These are phyloP conservation scores for Iphiclides podalirius DNA, from an alignment of 2,888 invertebrate species.

Conservation along the genomic window DNA sequence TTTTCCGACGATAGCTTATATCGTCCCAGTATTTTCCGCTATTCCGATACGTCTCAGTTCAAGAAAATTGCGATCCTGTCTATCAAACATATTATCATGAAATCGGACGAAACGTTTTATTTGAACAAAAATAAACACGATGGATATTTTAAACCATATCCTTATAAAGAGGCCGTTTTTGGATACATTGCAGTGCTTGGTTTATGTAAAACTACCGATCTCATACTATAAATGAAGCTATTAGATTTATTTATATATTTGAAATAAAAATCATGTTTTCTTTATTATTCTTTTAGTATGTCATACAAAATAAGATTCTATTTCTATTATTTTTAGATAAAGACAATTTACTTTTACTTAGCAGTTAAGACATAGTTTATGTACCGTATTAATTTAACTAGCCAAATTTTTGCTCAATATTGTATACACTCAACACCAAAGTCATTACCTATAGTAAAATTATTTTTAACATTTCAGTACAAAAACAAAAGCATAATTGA, in stretches of 20 bases:
- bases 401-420: slow-evolving; percentile 79
- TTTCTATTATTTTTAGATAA: slow-evolving; percentile 63
- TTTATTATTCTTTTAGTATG: slow-evolving; percentile 58
- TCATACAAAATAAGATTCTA: slow-evolving; percentile 48
- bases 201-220: slow-evolving; percentile 64
- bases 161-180: too few species aligned
- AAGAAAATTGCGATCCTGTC: too few species aligned
- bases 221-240: slow-evolving; percentile 77
- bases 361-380: slow-evolving; percentile 59
- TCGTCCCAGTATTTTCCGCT: not conserved
- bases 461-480: slow-evolving; percentile 70
- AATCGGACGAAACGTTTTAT: too few species aligned
- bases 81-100: too few species aligned
- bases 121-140: too few species aligned
- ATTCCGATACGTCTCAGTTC: too few species aligned
- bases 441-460: slow-evolving; percentile 66
- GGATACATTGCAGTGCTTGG: slow-evolving; percentile 25
- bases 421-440: slow-evolving; percentile 77
- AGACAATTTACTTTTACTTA: slow-evolving; percentile 68
- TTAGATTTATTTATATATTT: slow-evolving; percentile 58
- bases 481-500: slow-evolving; percentile 64
- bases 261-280: slow-evolving; percentile 47
- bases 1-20: slow-evolving; percentile 12
- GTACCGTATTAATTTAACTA: slow-evolving; percentile 70
- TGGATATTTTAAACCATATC: too few species aligned